Conservation (phyloP, 2,888 invertebrate species). For the Volucella bombylans region DNA sequence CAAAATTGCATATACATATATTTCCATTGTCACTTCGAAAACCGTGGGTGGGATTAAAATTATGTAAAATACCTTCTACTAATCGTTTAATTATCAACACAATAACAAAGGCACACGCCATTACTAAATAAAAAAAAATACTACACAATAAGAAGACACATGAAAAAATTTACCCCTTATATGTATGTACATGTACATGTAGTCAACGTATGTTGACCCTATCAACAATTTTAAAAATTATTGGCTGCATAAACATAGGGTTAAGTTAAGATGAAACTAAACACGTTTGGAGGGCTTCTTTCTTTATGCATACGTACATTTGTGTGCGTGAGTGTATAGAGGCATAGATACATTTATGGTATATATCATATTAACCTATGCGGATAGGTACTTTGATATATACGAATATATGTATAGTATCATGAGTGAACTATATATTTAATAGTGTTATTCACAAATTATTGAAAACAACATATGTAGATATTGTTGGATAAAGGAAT, state of each 20-base stretch:
- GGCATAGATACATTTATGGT: too few relatives aligned
- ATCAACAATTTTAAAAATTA: conserved; percentile 58
- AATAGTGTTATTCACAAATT: too few relatives aligned
- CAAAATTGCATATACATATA: background rate
- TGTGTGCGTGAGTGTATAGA: background rate
- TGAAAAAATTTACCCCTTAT: conserved; percentile 31
- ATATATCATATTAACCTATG: too few relatives aligned
- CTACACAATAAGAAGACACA: conserved; percentile 20
- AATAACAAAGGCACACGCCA: conserved; percentile 56
- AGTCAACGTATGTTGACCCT: conserved; percentile 22
- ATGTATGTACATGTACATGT: background rate
- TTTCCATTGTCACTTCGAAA: too few relatives aligned
- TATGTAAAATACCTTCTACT: conserved; percentile 38
- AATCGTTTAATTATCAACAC: conserved; percentile 51
- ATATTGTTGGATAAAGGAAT: too few relatives aligned
- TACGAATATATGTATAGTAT: too few relatives aligned
- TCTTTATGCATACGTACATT: conserved; percentile 33
- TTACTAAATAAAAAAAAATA: conserved; percentile 14
- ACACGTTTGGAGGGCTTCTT: conserved; percentile 79
- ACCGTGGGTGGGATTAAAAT: conserved; percentile 33
- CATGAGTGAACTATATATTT: too few relatives aligned
- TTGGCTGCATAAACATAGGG: conserved; percentile 40
- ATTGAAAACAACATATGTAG: too few relatives aligned
- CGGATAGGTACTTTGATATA: too few relatives aligned
- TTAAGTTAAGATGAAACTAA: conserved; percentile 78